A percentile compares a stretch with the other conserved stretches of the same genome.
Evolutionary conservation across 2,113 vertebrate genomes (phyloP).

Genomic region (Cynoglossus semilaevis): DNA sequence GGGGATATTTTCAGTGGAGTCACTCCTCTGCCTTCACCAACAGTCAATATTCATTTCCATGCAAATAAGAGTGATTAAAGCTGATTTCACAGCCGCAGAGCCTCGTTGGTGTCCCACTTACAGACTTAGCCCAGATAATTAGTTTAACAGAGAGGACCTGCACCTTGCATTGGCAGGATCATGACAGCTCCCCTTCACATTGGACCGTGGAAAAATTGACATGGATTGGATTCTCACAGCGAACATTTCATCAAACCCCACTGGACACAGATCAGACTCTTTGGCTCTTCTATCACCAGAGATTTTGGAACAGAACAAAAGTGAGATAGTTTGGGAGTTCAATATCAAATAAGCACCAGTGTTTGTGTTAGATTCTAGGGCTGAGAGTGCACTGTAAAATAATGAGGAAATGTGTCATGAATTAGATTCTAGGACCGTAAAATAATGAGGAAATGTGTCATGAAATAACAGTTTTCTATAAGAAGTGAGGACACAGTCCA

Average conservation of each 20-base stretch:
- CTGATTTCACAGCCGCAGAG: conserved; percentile 47
- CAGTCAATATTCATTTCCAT: conserved; percentile 62
- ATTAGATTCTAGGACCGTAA: no score
- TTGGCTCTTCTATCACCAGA: conserved; percentile 19
- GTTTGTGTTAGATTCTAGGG: no score
- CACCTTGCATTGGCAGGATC: conserved; percentile 16
- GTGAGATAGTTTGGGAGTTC: no score
- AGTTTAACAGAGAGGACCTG: conserved; percentile 31
- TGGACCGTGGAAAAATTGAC: conserved; percentile 11
- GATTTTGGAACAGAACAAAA: conserved; percentile 22
- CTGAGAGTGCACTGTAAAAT: no score
- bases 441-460: no score
- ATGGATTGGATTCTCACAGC: conserved; percentile 12
- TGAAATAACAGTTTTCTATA: no score
- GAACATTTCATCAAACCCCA: conserved; percentile 29
- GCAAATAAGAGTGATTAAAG: conserved; percentile 60
- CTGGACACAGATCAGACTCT: no score
- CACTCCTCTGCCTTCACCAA: conserved; percentile 8
- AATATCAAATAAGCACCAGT: no score
- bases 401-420: no score
- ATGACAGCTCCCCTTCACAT: background rate
- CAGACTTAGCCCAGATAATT: conserved; percentile 48
- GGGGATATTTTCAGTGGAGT: conserved; percentile 7
- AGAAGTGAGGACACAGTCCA: no score
- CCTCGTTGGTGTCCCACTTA: conserved; percentile 24